Evolutionary conservation across 2,888 invertebrate genomes (phyloP), one percentile per base, ranked within the genome.

Genomic region (Drosophila infuscata): DNA sequence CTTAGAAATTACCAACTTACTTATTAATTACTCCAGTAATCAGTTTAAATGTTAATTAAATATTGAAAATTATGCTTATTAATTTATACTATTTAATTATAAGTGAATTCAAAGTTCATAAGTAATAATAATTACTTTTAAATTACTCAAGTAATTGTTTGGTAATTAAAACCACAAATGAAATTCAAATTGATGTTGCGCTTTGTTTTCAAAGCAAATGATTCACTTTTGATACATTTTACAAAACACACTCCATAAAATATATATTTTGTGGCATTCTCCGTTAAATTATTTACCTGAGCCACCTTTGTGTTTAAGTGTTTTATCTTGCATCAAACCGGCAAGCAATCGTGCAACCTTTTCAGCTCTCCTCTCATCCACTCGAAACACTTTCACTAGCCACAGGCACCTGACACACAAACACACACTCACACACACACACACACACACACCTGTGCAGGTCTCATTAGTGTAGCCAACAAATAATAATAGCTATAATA

Each of bases 381-480:
- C 49, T 62, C 17, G 29, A 62, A 32, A 25, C 46, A 72, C 58
- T 72, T 67, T 76, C 67, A 62, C 67, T 51, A 41, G 54, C 51
- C 58, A 36, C 67, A 56, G n/a, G 53, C 66, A 74, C 12, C 52
- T 57, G 64, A 54, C 57, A 33, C 30, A 51, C 35, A 38, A 43
- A 70, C 9, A 63, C 25, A 43, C 25, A 43, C 43, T 36, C 36
- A 25, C 48, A 29, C 35, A 17, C 17, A 17, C 29, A 25, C 35
- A 35, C 11, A 8, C 33, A 25, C 12, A 20, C 70, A 57, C 54
- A 12, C 62, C 57, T 69, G 46, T 51, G 33, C 8, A 15, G 7
- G 20, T 49, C 79, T 77, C 77, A 75, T 77, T 77, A 77, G 75
- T 51, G 30, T 20, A 9, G 8, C 17, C 32, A 51, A 35, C 30